Percentiles rank a stretch among this genome's conserved stretches.
Evolutionary conservation across 2,888 invertebrate species (phyloP).

Genomic region (Drosophila paranaensis): DNA sequence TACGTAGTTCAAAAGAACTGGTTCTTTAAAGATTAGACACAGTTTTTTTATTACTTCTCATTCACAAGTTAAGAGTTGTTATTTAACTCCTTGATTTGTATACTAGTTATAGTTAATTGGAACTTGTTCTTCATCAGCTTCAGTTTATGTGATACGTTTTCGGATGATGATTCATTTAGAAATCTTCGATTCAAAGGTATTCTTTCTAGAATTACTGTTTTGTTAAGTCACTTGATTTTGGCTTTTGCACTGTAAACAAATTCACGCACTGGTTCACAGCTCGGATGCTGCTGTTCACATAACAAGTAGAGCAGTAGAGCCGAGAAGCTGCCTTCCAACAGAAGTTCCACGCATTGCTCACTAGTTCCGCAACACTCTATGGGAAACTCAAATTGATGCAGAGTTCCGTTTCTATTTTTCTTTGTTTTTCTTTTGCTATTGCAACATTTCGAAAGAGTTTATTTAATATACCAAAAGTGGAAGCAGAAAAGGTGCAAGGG

Average conservation of each 20-base stretch:
- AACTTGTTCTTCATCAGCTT: background rate
- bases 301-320: constrained; percentile 40
- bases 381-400: constrained; percentile 2
- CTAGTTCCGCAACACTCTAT: constrained; percentile 33
- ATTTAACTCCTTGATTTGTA: background rate
- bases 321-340: constrained; percentile 21
- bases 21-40: background rate
- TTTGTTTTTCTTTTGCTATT: constrained; percentile 34
- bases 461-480: constrained; percentile 59
- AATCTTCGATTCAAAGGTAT: too few relatives aligned
- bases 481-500: constrained; percentile 14
- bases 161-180: background rate
- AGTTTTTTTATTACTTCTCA: background rate
- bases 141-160: too few relatives aligned
- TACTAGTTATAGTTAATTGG: background rate
- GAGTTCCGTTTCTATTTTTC: constrained; percentile 35
- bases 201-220: background rate
- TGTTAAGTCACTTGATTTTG: constrained; percentile 48
- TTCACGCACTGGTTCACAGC: constrained; percentile 42
- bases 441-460: constrained; percentile 50
- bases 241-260: constrained; percentile 65
- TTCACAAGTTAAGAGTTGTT: background rate
- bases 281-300: constrained; percentile 41
- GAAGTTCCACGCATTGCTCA: background rate
- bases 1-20: background rate